Conservation (phyloP, 2,888 invertebrate species). For the Allacma fusca region DNA sequence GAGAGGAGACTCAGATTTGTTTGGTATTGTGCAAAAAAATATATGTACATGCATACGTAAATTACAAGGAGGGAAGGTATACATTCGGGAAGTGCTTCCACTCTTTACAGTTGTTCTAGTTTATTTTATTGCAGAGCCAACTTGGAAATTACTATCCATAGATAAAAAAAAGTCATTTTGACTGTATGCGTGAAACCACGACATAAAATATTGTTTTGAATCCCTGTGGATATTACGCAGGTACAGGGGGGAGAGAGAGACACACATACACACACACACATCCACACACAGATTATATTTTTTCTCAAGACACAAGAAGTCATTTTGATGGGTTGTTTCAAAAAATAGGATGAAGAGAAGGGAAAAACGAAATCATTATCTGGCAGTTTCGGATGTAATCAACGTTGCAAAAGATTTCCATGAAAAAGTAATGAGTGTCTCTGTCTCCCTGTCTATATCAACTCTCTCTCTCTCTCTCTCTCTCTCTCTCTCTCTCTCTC, state of each 20-base stretch:
- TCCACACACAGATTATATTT: neutral
- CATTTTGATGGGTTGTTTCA: neutral
- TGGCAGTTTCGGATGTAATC: constrained; percentile 37
- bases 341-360: constrained; percentile 18
- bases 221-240: neutral
- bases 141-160: neutral
- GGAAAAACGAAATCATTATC: constrained; percentile 18
- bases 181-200: neutral
- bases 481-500: neutral
- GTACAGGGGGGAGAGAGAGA: neutral
- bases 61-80: too few species aligned
- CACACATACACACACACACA: too few species aligned
- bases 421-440: constrained; percentile 22
- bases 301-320: neutral
- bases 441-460: neutral
- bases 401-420: constrained; percentile 33
- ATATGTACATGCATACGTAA: neutral
- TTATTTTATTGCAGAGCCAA: neutral
- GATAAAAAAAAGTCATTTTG: constrained; percentile 13
- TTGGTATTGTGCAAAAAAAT: constrained; percentile 1
- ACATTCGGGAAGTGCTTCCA: neutral
- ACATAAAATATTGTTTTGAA: neutral
- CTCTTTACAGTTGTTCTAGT: neutral
- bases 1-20: neutral
- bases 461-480: neutral